These are phyloP conservation scores for Melanotus villosus DNA, from an alignment of 2,888 invertebrate species.

Conservation along the genomic window DNA sequence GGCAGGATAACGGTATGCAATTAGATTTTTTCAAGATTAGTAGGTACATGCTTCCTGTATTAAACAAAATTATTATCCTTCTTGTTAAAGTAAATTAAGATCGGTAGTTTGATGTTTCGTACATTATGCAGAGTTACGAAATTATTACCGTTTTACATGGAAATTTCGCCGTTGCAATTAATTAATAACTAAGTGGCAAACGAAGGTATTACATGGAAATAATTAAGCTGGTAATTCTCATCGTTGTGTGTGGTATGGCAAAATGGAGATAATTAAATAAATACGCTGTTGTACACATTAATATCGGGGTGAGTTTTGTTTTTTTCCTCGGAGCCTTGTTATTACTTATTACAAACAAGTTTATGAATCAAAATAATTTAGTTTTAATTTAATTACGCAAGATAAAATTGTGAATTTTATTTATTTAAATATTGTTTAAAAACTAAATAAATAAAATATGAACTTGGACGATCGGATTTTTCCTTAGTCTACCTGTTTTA, in stretches of 20 bases:
- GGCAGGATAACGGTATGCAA: conserved; percentile 5
- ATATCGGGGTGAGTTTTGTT: too few species aligned
- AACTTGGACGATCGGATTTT: too few species aligned
- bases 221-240: neutral
- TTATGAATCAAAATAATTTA: too few species aligned
- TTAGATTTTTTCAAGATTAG: conserved; percentile 25
- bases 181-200: neutral
- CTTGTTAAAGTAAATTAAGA: conserved; percentile 4
- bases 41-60: conserved; percentile 9
- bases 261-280: too few species aligned
- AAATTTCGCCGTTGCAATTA: neutral
- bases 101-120: neutral
- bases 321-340: too few species aligned
- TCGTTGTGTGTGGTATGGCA: neutral
- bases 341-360: too few species aligned
- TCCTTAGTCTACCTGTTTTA: too few species aligned
- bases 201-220: neutral
- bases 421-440: too few species aligned
- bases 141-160: neutral
- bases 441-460: too few species aligned
- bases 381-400: too few species aligned
- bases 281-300: too few species aligned
- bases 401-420: too few species aligned
- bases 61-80: conserved; percentile 5
- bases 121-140: neutral